phyloP scores from a whole-genome alignment of 2,888 invertebrate genomes.

The Agriotes lineatus region DNA sequence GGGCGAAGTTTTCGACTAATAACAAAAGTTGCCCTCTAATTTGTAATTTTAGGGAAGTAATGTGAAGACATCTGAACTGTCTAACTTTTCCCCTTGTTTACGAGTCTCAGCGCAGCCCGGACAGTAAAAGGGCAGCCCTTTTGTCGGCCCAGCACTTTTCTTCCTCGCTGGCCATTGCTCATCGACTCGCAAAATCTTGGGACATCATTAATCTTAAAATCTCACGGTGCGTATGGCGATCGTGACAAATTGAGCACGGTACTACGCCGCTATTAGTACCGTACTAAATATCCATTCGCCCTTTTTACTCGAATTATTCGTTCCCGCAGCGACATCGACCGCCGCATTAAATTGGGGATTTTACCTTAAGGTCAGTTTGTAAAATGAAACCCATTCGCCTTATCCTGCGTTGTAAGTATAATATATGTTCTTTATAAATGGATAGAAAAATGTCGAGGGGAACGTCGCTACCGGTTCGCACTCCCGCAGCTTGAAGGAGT shows the following conservation, averaged over 20 bases:
- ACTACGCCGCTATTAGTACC: slow-evolving; percentile 19
- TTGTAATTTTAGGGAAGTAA: slow-evolving; percentile 48
- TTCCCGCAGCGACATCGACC: neutral
- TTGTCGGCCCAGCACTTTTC: slow-evolving; percentile 44
- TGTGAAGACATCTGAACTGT: slow-evolving; percentile 47
- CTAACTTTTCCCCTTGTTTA: slow-evolving; percentile 47
- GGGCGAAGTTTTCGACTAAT: slow-evolving; percentile 42
- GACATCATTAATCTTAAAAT: slow-evolving; percentile 50
- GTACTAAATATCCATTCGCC: slow-evolving; percentile 8
- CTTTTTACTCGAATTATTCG: neutral
- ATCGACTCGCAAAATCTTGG: slow-evolving; percentile 42
- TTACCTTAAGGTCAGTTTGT: no score
- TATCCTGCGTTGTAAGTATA: no score
- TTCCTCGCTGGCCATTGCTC: slow-evolving; percentile 46
- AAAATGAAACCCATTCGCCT: no score
- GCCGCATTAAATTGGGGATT: neutral
- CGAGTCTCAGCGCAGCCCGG: slow-evolving; percentile 30
- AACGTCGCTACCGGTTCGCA: no score
- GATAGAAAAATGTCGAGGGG: no score
- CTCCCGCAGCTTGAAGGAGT: no score
- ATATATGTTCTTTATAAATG: no score
- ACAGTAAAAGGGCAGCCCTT: slow-evolving; percentile 38
- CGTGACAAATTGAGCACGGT: slow-evolving; percentile 48
- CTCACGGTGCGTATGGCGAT: slow-evolving; percentile 46
- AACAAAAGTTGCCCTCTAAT: slow-evolving; percentile 49